phyloP scores from a whole-genome alignment of 2,113 vertebrate species.

The Dicentrarchus labrax region DNA sequence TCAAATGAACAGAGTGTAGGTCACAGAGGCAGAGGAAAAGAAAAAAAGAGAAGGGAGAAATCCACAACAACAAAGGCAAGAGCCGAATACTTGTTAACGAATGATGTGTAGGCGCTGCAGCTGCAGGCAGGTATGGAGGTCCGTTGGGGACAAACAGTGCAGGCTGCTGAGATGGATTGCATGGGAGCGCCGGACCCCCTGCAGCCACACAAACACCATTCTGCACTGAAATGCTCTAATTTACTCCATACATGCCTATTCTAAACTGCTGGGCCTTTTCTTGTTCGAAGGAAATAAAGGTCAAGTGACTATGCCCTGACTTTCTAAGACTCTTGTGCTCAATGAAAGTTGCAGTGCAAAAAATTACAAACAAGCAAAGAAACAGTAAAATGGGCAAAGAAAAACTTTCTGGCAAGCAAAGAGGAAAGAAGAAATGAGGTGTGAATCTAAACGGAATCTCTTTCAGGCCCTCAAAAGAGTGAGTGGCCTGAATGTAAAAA shows the following conservation, averaged over 20 bases:
- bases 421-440: slow-evolving; percentile 29
- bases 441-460: slow-evolving; percentile 60
- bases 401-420: slow-evolving; percentile 42
- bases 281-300: slow-evolving; percentile 73
- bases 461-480: slow-evolving; percentile 69
- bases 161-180: slow-evolving; percentile 82
- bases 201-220: slow-evolving; percentile 80
- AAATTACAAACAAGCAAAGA: slow-evolving; percentile 23
- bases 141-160: slow-evolving; percentile 81
- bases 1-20: slow-evolving; percentile 72
- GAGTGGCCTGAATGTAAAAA: slow-evolving; percentile 79
- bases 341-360: slow-evolving; percentile 33
- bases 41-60: slow-evolving; percentile 60
- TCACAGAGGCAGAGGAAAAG: slow-evolving; percentile 58
- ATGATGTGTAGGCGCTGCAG: slow-evolving; percentile 83
- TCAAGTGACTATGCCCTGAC: slow-evolving; percentile 72
- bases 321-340: slow-evolving; percentile 46
- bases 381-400: slow-evolving; percentile 26
- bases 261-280: slow-evolving; percentile 78
- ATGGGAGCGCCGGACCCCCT: slow-evolving; percentile 76
- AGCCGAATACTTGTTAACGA: slow-evolving; percentile 80
- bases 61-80: slow-evolving; percentile 73
- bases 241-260: slow-evolving; percentile 79
- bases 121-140: slow-evolving; percentile 81
- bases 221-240: slow-evolving; percentile 77